phyloP scores from a whole-genome alignment of 2,113 vertebrate genomes.

The Seriola quinqueradiata region DNA sequence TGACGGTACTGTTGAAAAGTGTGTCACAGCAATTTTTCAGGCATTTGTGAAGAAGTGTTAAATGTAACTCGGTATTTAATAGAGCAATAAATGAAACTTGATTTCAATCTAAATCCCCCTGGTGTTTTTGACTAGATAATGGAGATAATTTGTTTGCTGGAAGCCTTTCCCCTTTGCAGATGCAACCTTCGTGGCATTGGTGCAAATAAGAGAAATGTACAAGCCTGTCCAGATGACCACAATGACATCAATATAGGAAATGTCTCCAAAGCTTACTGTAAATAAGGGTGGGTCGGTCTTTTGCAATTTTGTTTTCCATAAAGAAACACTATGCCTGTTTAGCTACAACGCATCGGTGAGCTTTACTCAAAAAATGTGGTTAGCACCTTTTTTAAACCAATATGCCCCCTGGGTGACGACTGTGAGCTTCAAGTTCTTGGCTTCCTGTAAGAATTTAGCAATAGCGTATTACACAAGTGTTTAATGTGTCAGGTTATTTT shows the following conservation, averaged over 20 bases:
- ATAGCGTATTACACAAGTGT: slow-evolving; percentile 16
- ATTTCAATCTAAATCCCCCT: accelerated
- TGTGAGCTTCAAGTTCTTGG: slow-evolving; percentile 27
- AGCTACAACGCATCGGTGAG: slow-evolving; percentile 60
- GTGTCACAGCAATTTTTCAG: slow-evolving; percentile 10
- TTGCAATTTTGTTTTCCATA: slow-evolving; percentile 45
- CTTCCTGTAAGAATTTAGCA: slow-evolving; percentile 61
- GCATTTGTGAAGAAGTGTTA: not conserved
- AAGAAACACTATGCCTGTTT: slow-evolving; percentile 48
- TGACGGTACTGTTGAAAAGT: not conserved
- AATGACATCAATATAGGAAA: slow-evolving; percentile 21
- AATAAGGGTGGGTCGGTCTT: slow-evolving; percentile 60
- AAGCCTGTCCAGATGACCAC: not conserved
- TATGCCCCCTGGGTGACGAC: slow-evolving; percentile 68
- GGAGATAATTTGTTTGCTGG: not conserved
- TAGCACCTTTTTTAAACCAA: slow-evolving; percentile 85
- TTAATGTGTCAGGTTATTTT: slow-evolving; percentile 51
- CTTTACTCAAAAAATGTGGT: slow-evolving; percentile 80
- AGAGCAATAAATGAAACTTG: not conserved
- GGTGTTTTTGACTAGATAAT: not conserved
- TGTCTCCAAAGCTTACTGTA: slow-evolving; percentile 30
- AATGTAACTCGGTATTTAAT: not conserved
- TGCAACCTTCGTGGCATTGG: not conserved
- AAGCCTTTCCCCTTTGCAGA: not conserved
- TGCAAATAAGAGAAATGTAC: not conserved